Conservation (phyloP, 1,140 invertebrate genomes). For the Apis dorsata region DNA sequence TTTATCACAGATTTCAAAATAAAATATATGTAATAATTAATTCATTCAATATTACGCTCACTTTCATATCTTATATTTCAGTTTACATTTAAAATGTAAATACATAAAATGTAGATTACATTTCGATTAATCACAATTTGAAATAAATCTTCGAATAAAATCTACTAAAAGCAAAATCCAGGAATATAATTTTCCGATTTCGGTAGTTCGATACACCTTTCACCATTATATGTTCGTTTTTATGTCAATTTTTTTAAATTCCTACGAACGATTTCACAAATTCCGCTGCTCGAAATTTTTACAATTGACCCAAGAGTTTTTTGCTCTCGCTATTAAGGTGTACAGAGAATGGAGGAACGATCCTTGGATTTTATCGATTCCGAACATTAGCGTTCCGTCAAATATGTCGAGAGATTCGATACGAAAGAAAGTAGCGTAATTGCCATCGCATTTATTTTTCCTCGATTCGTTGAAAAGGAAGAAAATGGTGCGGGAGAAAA, state of each 20-base stretch:
- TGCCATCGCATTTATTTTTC: slow-evolving; percentile 22
- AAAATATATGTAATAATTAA: too few relatives aligned
- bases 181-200: not conserved
- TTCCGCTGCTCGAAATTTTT: not conserved
- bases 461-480: not conserved
- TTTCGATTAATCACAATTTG: too few relatives aligned
- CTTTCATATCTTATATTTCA: too few relatives aligned
- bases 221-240: not conserved
- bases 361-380: slow-evolving; percentile 35
- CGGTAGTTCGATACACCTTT: not conserved
- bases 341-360: slow-evolving; percentile 10
- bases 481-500: slow-evolving; percentile 34
- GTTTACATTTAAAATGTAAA: too few relatives aligned
- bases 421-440: slow-evolving; percentile 38
- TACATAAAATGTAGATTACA: too few relatives aligned
- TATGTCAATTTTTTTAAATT: not conserved
- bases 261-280: not conserved
- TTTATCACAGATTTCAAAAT: too few relatives aligned
- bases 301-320: not conserved
- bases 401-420: slow-evolving; percentile 42
- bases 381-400: slow-evolving; percentile 27
- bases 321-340: not conserved
- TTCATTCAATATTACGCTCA: too few relatives aligned
- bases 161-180: not conserved
- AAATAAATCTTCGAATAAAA: not conserved